Evolutionary conservation across 2,888 invertebrate species (phyloP).

Genomic region (Agelastica alni): DNA sequence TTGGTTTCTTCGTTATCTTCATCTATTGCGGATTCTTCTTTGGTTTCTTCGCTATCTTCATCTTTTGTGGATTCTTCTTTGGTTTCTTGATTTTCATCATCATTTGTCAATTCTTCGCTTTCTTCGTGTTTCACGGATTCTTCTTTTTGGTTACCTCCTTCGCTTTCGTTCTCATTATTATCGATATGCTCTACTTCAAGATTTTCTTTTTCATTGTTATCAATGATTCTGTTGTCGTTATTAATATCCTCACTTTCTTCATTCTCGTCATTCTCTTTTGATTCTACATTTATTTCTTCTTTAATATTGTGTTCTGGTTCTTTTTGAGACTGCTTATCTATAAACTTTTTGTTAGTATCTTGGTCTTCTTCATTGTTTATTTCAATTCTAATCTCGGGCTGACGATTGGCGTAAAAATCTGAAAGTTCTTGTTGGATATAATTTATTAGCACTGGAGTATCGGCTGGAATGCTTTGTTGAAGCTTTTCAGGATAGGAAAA

Average conservation of each 20-base stretch:
- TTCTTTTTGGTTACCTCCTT: slow-evolving; percentile 10
- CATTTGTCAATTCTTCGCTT: slow-evolving; percentile 7
- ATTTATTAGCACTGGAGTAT: neutral
- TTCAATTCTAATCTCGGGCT: slow-evolving; percentile 19
- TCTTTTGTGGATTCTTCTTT: slow-evolving; percentile 7
- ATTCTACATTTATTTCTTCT: slow-evolving; percentile 20
- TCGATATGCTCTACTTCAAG: slow-evolving; percentile 28
- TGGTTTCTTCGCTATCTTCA: neutral
- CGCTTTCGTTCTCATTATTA: slow-evolving; percentile 17
- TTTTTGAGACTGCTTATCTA: slow-evolving; percentile 7
- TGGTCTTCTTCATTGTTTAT: slow-evolving; percentile 11
- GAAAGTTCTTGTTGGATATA: slow-evolving; percentile 7
- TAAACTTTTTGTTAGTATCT: slow-evolving; percentile 7
- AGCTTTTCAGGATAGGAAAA: neutral
- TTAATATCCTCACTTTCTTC: slow-evolving; percentile 19
- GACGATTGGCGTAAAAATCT: slow-evolving; percentile 16
- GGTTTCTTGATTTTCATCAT: slow-evolving; percentile 4
- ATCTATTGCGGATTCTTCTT: slow-evolving; percentile 6
- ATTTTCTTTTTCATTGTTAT: slow-evolving; percentile 29
- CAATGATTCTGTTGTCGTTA: slow-evolving; percentile 14
- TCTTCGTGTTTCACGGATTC: slow-evolving; percentile 12
- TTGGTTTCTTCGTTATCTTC: slow-evolving; percentile 26
- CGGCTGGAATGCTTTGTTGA: slow-evolving; percentile 3
- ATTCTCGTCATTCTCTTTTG: slow-evolving; percentile 22
- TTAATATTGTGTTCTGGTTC: slow-evolving; percentile 19